These are phyloP conservation scores for Crossocerus cetratus DNA, from an alignment of 2,888 invertebrate species.

Conservation along the genomic window DNA sequence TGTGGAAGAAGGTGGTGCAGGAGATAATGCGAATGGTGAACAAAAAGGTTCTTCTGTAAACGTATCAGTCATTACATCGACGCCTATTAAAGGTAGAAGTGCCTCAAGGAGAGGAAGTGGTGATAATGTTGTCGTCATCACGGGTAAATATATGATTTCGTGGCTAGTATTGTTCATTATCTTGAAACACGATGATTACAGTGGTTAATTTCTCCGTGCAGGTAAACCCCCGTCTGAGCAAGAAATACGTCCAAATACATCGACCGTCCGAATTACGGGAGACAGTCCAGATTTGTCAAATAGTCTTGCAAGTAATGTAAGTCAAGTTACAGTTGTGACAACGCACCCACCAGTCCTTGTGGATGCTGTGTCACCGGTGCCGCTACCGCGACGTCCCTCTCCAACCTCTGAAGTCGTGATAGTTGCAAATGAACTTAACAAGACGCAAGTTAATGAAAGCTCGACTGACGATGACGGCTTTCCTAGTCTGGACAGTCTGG, in stretches of 20 bases:
- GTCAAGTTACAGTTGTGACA: slow-evolving; percentile 90
- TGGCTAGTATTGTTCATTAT: neutral
- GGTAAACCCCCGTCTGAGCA: slow-evolving; percentile 65
- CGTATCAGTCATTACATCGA: slow-evolving; percentile 74
- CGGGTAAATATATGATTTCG: slow-evolving; percentile 58
- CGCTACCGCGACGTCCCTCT: slow-evolving; percentile 83
- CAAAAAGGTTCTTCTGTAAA: slow-evolving; percentile 67
- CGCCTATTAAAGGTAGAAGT: slow-evolving; percentile 69
- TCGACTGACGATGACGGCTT: slow-evolving; percentile 87
- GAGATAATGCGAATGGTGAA: slow-evolving; percentile 55
- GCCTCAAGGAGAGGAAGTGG: slow-evolving; percentile 66
- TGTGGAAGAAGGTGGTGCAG: slow-evolving; percentile 51
- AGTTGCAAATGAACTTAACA: slow-evolving; percentile 88
- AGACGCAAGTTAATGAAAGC: slow-evolving; percentile 83
- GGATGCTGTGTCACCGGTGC: slow-evolving; percentile 85
- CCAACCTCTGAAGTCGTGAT: slow-evolving; percentile 86
- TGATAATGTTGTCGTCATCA: slow-evolving; percentile 74
- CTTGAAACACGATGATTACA: too few relatives aligned
- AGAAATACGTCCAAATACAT: slow-evolving; percentile 76
- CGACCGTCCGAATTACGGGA: slow-evolving; percentile 78
- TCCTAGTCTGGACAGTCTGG: slow-evolving; percentile 86
- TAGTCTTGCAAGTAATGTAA: slow-evolving; percentile 85
- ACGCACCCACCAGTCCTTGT: slow-evolving; percentile 89
- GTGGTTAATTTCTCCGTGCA: slow-evolving; percentile 22
- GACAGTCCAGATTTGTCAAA: slow-evolving; percentile 82